These are phyloP conservation scores for Drosophila kepulauana DNA, from an alignment of 1,140 invertebrate species.

Conservation along the genomic window DNA sequence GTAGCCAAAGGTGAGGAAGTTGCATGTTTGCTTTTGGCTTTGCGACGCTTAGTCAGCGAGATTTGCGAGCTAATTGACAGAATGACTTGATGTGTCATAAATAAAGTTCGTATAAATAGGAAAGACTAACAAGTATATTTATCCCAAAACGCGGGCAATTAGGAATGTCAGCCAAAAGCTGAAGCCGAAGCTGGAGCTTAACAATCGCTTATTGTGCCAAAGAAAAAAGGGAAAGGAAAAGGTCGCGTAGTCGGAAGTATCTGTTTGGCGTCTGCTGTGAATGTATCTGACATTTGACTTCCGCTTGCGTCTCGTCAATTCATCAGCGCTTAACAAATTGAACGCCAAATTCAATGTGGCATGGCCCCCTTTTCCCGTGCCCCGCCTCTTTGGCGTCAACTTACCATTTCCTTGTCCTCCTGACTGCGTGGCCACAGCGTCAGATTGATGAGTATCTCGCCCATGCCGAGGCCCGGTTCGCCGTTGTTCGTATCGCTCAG, in stretches of 20 bases:
- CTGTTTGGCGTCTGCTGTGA: constrained; percentile 9
- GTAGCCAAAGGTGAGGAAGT: constrained; percentile 3
- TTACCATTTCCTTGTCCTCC: constrained; percentile 97
- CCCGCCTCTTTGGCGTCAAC: constrained; percentile 44
- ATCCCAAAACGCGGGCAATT: constrained; percentile 22
- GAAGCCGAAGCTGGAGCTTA: not conserved
- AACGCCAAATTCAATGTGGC: constrained; percentile 38
- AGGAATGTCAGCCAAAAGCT: constrained; percentile 30
- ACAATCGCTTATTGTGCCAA: constrained; percentile 20
- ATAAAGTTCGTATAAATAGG: constrained; percentile 5
- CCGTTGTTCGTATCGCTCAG: constrained; percentile 89
- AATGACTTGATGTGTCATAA: constrained; percentile 22
- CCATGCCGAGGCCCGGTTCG: constrained; percentile 88
- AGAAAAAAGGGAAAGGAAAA: constrained; percentile 41
- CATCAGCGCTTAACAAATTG: constrained; percentile 16
- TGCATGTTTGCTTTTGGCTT: constrained; percentile 24
- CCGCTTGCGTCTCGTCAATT: constrained; percentile 13
- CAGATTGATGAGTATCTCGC: constrained; percentile 92
- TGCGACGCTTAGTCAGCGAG: constrained; percentile 20
- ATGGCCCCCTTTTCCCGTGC: not conserved
- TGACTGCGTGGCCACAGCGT: constrained; percentile 95
- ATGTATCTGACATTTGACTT: constrained; percentile 22
- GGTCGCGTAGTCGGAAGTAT: constrained; percentile 26
- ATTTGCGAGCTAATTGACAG: constrained; percentile 26
- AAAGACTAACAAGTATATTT: not conserved